Evolutionary conservation across 2,888 invertebrate genomes (phyloP).

Genomic region (Napeogenes sylphis): DNA sequence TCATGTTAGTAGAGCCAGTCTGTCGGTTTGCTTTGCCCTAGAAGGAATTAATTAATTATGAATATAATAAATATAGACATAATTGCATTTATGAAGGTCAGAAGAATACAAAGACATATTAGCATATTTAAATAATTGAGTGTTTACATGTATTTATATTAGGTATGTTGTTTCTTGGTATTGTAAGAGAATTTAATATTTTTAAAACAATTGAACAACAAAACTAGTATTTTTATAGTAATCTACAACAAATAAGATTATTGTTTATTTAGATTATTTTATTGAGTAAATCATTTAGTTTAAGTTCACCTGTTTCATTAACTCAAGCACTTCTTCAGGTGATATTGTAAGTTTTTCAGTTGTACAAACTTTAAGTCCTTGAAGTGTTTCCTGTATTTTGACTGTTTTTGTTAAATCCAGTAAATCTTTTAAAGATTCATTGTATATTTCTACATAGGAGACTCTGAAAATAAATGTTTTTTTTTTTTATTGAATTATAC

Average conservation of each 20-base stretch:
- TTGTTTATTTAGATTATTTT: too few relatives aligned
- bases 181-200: too few relatives aligned
- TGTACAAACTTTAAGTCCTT: conserved; percentile 81
- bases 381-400: conserved; percentile 80
- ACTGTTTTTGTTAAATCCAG: conserved; percentile 78
- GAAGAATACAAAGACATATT: background rate
- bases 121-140: background rate
- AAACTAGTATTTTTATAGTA: too few relatives aligned
- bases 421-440: conserved; percentile 89
- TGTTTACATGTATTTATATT: too few relatives aligned
- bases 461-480: conserved; percentile 73
- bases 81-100: conserved; percentile 1
- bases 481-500: background rate
- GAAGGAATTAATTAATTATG: conserved; percentile 20
- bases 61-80: background rate
- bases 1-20: conserved; percentile 90
- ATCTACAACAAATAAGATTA: too few relatives aligned
- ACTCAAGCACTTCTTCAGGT: conserved; percentile 78
- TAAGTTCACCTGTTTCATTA: conserved; percentile 69
- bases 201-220: too few relatives aligned
- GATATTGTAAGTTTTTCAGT: conserved; percentile 81
- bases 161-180: too few relatives aligned
- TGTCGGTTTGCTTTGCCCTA: conserved; percentile 83
- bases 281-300: background rate
- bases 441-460: conserved; percentile 92